Percentiles rank a stretch among this genome's conserved stretches.
Evolutionary conservation across 2,888 invertebrate genomes (phyloP).

Genomic region (Acanthosepion pharaonis): DNA sequence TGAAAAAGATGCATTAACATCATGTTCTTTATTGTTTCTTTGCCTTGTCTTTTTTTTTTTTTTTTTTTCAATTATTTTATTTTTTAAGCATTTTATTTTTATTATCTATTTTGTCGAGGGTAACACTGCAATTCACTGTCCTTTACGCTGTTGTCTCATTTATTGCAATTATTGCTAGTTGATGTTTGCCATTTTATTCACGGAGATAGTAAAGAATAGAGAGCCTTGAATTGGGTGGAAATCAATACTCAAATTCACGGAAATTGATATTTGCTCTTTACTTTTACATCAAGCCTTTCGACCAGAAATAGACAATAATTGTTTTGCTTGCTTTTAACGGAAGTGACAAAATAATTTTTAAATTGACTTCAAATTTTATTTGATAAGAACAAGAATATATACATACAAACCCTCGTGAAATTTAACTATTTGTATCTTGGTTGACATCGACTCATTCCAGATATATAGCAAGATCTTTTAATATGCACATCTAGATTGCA

Average conservation of each 20-base stretch:
- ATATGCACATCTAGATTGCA: too few relatives aligned
- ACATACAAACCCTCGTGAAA: too few relatives aligned
- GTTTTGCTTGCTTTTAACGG: background rate
- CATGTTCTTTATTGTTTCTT: background rate
- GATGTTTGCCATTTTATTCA: background rate
- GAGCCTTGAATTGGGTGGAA: background rate
- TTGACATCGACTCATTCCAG: too few relatives aligned
- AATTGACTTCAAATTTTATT: background rate
- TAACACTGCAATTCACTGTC: background rate
- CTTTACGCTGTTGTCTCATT: background rate
- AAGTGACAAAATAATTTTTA: constrained; percentile 20
- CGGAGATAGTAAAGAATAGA: background rate
- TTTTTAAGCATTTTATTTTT: background rate
- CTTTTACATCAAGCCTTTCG: background rate
- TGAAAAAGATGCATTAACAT: background rate
- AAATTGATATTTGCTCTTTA: constrained; percentile 22
- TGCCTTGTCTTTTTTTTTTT: background rate
- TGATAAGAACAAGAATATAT: background rate
- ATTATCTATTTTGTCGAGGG: background rate
- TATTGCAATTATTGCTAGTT: background rate
- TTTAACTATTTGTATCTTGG: too few relatives aligned
- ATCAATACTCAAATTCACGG: background rate
- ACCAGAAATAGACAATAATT: background rate
- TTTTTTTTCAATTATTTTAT: background rate
- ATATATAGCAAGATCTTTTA: too few relatives aligned